Base-by-base conservation (phyloP, 2,113 vertebrate genomes). In the Leptobrachium leishanense region DNA sequence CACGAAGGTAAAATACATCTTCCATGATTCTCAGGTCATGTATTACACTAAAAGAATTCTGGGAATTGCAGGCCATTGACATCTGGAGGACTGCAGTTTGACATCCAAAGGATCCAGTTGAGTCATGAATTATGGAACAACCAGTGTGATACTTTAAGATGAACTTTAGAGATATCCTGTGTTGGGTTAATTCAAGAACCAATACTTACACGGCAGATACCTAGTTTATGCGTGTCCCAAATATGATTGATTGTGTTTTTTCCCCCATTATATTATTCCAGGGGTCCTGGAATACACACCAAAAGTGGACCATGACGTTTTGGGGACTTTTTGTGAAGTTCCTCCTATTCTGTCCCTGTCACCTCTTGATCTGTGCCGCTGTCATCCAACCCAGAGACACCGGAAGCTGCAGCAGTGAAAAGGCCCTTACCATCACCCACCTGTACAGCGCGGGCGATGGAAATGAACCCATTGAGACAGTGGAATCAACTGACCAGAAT, bases 351-450 rank as follows among this genome's bases (percentile, higher is more conserved):
- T 92, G 68, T 85, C 80, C 82, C 68, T 62, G 76, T 80, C 80
- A 87, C 82, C 78, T 62, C 31, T 76, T 15, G 40, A 71, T 85
- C 20, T 86, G 84, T 10, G 85, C 85, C 39, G 2, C 90, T 2
- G 85, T 90, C 59, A 82, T 85, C 0, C 65, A 82, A 0, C 3
- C 43, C 54, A 55, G 41, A 11, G 20, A 41, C n/a, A 46, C 2
- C 2, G 59, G 68, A 11, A 84, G 85, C 67, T 92, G 89, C 76
- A 85, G 81, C 11, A 88, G 77, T 69, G 86, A 85, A 15, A 89
- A 93, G 64, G 92, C 86, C 82, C 87, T 96, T 83, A 95, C 92
- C 1, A 91, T 98, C 86, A 95, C 93, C 86, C 94, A 95, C 8
- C 90, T 94, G 79, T 97, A 96, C 84, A 96, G 92, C 83, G 92